A percentile compares a stretch with the other conserved stretches of the same genome.
Evolutionary conservation across 2,797 vertebrate genomes (phyloP).

Genomic region (Acanthurus tractus): DNA sequence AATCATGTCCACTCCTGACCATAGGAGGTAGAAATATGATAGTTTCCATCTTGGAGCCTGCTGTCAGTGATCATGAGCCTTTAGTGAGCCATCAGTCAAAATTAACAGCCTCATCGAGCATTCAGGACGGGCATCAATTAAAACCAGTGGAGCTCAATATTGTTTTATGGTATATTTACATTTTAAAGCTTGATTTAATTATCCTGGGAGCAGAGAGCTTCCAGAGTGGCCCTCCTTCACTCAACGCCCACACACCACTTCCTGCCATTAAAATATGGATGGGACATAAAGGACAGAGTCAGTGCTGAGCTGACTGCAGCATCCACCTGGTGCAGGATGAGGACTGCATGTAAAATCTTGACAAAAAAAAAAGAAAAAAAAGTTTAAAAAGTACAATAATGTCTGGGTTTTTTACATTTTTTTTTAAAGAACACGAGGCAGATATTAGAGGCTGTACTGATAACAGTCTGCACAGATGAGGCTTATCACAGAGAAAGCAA

Average conservation of each 20-base stretch:
- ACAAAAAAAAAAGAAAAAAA: background rate
- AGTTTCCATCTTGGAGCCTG: conserved; percentile 31
- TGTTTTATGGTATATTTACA: conserved; percentile 87
- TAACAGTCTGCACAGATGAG: background rate
- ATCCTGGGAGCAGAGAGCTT: conserved; percentile 66
- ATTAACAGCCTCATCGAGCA: conserved; percentile 79
- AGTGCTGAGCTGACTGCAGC: conserved; percentile 47
- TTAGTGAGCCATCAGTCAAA: conserved; percentile 77
- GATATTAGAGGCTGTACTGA: no score
- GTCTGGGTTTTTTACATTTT: background rate
- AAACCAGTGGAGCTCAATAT: conserved; percentile 83
- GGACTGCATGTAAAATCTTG: conserved; percentile 15
- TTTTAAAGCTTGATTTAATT: conserved; percentile 86
- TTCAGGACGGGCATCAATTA: conserved; percentile 79
- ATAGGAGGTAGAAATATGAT: conserved; percentile 40
- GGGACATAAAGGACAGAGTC: conserved; percentile 56
- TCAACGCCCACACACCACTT: conserved; percentile 67
- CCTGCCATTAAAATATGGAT: conserved; percentile 64
- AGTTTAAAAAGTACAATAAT: background rate
- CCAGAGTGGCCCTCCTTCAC: conserved; percentile 63
- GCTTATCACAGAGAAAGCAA: conserved; percentile 10
- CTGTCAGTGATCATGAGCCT: conserved; percentile 67
- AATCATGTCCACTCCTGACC: background rate
- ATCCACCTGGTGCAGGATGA: conserved; percentile 17
- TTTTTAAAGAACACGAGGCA: no score